phyloP scores from a whole-genome alignment of 2,113 vertebrate species.

The Campylomormyrus tamandua region DNA sequence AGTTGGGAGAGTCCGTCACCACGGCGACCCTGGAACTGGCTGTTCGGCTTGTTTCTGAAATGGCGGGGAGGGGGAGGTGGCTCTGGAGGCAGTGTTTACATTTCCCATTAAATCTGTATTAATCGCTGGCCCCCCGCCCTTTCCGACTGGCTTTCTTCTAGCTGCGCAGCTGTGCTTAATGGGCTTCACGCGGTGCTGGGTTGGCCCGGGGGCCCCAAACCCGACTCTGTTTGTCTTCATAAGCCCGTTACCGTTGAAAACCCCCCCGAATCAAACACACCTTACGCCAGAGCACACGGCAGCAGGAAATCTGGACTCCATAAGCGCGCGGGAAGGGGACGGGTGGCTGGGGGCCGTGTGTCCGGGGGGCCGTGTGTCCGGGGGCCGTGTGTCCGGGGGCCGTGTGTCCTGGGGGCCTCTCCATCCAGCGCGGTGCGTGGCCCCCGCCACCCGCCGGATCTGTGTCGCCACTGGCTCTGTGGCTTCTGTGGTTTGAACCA shows the following conservation, averaged over 20 bases:
- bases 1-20: background rate
- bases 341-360: background rate
- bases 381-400: background rate
- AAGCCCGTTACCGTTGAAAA: conserved; percentile 42
- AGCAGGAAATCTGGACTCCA: conserved; percentile 46
- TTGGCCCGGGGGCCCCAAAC: conserved; percentile 2
- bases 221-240: conserved; percentile 25
- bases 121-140: conserved; percentile 1
- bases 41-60: background rate
- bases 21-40: background rate
- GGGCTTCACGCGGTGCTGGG: conserved; percentile 29
- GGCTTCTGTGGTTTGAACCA: background rate
- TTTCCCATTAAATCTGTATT: conserved; percentile 24
- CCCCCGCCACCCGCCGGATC: background rate
- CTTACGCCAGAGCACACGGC: conserved; percentile 51
- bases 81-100: conserved; percentile 27
- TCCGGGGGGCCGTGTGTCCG: background rate
- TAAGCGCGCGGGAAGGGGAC: background rate
- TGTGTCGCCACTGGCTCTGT: background rate
- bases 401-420: background rate
- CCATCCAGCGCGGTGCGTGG: background rate
- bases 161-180: background rate
- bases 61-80: background rate
- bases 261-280: conserved; percentile 58
- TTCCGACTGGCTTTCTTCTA: background rate